Evolutionary conservation across 2,797 vertebrate genomes (phyloP).

Genomic region (Rhinoraja longicauda): DNA sequence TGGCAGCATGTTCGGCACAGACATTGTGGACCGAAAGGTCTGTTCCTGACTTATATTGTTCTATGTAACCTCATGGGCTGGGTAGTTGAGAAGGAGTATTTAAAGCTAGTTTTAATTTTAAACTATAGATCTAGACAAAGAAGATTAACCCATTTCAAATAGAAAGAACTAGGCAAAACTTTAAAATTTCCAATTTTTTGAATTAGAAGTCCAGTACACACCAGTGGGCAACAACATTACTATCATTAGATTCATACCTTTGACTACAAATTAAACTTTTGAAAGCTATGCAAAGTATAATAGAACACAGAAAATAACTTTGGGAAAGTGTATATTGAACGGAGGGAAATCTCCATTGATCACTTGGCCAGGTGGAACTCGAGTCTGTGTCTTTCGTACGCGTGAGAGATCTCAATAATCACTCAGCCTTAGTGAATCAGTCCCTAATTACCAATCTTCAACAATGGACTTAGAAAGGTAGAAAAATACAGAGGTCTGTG

Average conservation of each 20-base stretch:
- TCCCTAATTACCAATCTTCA: neutral
- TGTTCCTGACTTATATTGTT: too few species aligned
- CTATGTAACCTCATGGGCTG: neutral
- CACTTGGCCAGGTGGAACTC: neutral
- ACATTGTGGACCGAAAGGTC: too few species aligned
- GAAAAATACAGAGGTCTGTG: constrained; percentile 8
- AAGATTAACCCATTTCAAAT: neutral
- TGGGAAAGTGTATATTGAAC: neutral
- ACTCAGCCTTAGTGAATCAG: constrained; percentile 20
- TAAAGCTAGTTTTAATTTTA: neutral
- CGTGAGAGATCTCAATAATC: constrained; percentile 24
- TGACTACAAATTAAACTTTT: neutral
- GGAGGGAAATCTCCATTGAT: too few species aligned
- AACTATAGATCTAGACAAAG: neutral
- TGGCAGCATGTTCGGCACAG: too few species aligned
- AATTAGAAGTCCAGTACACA: neutral
- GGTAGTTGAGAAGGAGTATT: neutral
- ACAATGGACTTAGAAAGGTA: constrained; percentile 24
- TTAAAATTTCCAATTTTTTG: neutral
- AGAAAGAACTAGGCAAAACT: neutral
- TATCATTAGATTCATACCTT: neutral
- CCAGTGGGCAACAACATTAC: neutral
- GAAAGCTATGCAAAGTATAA: neutral
- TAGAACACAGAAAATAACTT: neutral
- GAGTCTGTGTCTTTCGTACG: neutral